Conservation (phyloP, 2,888 invertebrate species). For the Drosophila hawaiiensis region DNA sequence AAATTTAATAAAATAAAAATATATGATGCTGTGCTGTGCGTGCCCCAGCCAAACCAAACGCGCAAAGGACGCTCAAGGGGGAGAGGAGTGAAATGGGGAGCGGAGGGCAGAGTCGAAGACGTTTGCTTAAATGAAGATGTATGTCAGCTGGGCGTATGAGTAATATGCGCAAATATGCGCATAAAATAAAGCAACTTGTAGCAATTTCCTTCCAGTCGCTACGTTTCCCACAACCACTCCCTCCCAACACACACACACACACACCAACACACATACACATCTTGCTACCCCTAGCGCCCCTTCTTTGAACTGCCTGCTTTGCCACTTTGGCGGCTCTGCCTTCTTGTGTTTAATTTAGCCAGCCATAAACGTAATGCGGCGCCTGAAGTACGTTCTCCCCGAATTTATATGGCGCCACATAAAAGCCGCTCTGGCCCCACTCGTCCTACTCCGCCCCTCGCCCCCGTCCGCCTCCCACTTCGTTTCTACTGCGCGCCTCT, state of each 20-base stretch:
- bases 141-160: constrained; percentile 77
- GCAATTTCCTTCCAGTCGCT: constrained; percentile 57
- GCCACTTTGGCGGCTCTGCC: constrained; percentile 55
- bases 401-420: constrained; percentile 77
- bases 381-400: constrained; percentile 71
- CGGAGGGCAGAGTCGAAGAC: constrained; percentile 46
- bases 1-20: constrained; percentile 78
- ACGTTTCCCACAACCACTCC: neutral
- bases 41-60: constrained; percentile 15
- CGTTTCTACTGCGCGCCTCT: neutral
- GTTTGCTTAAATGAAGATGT: constrained; percentile 74
- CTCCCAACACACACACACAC: neutral
- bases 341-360: constrained; percentile 78
- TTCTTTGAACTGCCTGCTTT: constrained; percentile 34
- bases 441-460: neutral
- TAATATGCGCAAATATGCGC: constrained; percentile 79
- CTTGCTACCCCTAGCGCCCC: neutral
- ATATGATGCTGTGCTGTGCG: constrained; percentile 43
- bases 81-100: neutral
- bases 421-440: constrained; percentile 48
- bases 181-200: constrained; percentile 81
- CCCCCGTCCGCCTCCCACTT: neutral
- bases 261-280: neutral
- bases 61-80: neutral
- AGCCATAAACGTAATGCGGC: constrained; percentile 77